Evolutionary conservation across 2,888 invertebrate genomes (phyloP), one percentile per base, ranked within the genome.

Genomic region (Caenorhabditis imperialis): DNA sequence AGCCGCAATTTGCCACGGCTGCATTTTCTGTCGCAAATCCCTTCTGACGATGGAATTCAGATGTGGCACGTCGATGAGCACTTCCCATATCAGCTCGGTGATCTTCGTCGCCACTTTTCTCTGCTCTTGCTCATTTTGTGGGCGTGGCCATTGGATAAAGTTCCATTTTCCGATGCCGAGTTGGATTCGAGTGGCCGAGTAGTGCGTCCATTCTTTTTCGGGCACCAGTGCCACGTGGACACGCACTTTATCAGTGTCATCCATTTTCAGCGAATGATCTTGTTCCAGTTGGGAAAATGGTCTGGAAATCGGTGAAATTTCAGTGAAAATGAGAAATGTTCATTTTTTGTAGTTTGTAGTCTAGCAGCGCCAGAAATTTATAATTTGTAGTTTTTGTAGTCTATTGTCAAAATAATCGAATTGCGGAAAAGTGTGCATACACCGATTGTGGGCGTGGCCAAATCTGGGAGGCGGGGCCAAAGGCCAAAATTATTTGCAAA

Each of bases 1-100:
- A 30, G 79, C 77, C 1, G 83, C 81, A 20, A 83, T 78, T 47
- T 81, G 81, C 79, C 81, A 79, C 22, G 81, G 78, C 27, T 76
- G 63, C 76, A 82, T 78, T 30, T 72, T 69, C 44, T 83, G 74
- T 23, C 79, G 70, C 5, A 72, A 54, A 63, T 83, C 81, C 47
- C 83, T 62, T 27, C 75, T 44, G 12, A 79, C 78, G 40, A 83
- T 82, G n/a, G 77, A 60, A n/a, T 78, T 78, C 40, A 83, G 62
- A 55, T 83, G 83, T 2, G 81, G 79, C 18, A 80, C 58, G 47
- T 81, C 83, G 22, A 82, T 72, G 16, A 83, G 54, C 2, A 70
- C 58, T 51, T 75, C 70, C 40, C 63, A 63, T 16, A 70, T 38
- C 23, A 71, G 25, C 20, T 70, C 70, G 1, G 54, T 60, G 12